Base-by-base conservation (phyloP, 2,888 invertebrate species). In the Zaprionus lineosus region DNA sequence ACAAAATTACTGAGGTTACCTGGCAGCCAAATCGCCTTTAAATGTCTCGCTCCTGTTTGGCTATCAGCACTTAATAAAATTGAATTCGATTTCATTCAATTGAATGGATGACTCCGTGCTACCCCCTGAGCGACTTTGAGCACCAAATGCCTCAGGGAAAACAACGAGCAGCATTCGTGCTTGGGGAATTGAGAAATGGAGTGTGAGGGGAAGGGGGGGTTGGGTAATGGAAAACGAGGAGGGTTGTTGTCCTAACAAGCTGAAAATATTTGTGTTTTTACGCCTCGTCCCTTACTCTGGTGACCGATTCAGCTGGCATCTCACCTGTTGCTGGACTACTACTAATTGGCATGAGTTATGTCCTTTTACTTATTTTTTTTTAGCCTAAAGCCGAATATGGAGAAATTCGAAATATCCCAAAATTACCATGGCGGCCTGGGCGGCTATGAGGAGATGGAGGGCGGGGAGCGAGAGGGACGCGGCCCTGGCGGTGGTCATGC, bases 381-480 rank as follows among this genome's bases (percentile, higher is more conserved):
- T 58, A 88, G 87, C 64, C 62, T 86, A 8, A 84, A 87, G 74
- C 88, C 87, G 31, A 87, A 86, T 36, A 83, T 88, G 56, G 87
- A 88, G 53, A 88, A 85, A 36, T 87, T 87, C 52, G 89, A 90
- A 63, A 88, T 89, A 41, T 89, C 90, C 18, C 89, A 90, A 66
- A 82, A 84, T 56, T 87, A 89, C 44, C 88, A 87, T 63, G 83
- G 86, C 39, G 88, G 89, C 5, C 86, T 86, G 33, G 88, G 88
- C 1, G 89, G 89, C 44, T 90, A 90, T 51, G 89, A 89, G 65
- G 87, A 88, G 59, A 89, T 88, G 88, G 89, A 88, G 33, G 87
- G 88, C 0, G 88, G 81, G 7, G 88, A 88, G 3, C 79, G 66
- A n/a, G 84, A 83, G 61, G 88, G 87, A 44, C 79, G 77, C 16